Base-by-base conservation (phyloP, 2,797 vertebrate genomes). In the Microhierax caerulescens region DNA sequence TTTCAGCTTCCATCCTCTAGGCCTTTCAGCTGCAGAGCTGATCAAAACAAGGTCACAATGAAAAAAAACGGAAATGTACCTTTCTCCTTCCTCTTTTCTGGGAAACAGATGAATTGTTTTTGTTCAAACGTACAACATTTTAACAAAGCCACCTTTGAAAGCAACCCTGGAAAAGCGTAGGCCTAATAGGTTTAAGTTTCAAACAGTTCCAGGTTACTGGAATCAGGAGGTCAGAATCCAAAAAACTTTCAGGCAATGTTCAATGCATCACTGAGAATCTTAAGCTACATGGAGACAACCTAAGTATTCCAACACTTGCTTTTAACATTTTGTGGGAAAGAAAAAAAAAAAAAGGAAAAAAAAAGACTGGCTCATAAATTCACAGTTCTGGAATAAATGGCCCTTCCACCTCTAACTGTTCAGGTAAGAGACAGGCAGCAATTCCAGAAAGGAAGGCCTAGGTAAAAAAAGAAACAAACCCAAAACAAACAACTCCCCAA, bases 1-100 rank as follows among this genome's bases (percentile, higher is more conserved):
- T n/a, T 56, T 70, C 87, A 53, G 4, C 76, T 91, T 69, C 76
- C 8, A 0, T 53, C 85, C 57, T 41, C 23, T 6, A 57, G 67
- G 74, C 80, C 68, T 54, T 80, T 57, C 48, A 51, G 93, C 8
- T 54, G 57, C 3, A 37, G 32, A 60, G 56, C 87, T 74, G 78
- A 92, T 93, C 84, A 96, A 94, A 94, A 92, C 63, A 63, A 92
- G 94, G 94, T 94, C 95, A 93, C 79, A 61, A 18, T 3, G 59
- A 63, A 75, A 61, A 83, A 56, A 47, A 32, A 45, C 34, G 9
- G 2, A 56, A 64, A 59, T 5, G 61, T 43, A 79, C 69, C 79
- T 72, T 69, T 82, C 48, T 22, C 65, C 45, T 81, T 86, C n/a
- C 54, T 79, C 34, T 83, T 45, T 54, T 84, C 90, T 90, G 88